Conservation (phyloP, 1,140 invertebrate species). For the Vanessa tameamea region DNA sequence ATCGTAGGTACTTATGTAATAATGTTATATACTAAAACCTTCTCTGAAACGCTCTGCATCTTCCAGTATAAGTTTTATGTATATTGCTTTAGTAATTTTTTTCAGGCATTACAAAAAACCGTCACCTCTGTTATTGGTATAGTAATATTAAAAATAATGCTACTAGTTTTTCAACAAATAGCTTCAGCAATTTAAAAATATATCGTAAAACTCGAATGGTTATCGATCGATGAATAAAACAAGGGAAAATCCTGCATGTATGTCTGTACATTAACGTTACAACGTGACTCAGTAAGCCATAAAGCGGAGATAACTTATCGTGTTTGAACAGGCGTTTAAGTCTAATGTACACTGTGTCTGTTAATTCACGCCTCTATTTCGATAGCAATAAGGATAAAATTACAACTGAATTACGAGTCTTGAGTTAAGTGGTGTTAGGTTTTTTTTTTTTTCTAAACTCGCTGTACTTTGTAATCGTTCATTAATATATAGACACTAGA, state of each 20-base stretch:
- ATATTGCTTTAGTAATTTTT: not conserved
- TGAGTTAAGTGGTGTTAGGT: constrained; percentile 7
- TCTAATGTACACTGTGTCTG: not conserved
- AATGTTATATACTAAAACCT: too few species aligned
- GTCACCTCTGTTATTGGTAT: too few species aligned
- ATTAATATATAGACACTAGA: not conserved
- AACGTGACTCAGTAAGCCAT: constrained; percentile 52
- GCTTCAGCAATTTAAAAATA: not conserved
- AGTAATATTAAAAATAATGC: too few species aligned
- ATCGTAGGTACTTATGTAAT: too few species aligned
- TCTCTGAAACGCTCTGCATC: too few species aligned
- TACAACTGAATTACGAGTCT: not conserved
- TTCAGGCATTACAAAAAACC: not conserved
- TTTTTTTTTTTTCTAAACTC: constrained; percentile 5
- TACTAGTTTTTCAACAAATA: not conserved
- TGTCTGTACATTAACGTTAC: constrained; percentile 25
- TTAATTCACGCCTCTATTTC: not conserved
- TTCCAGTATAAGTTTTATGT: too few species aligned
- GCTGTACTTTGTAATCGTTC: not conserved
- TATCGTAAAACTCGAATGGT: constrained; percentile 1
- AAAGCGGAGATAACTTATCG: constrained; percentile 63
- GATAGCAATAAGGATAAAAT: not conserved
- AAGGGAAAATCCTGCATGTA: constrained; percentile 23
- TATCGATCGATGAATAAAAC: constrained; percentile 14
- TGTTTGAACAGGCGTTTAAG: constrained; percentile 52